phyloP scores from a whole-genome alignment of 37 sponge, comb jelly and placozoan genomes.

The Dysidea cf. avara region DNA sequence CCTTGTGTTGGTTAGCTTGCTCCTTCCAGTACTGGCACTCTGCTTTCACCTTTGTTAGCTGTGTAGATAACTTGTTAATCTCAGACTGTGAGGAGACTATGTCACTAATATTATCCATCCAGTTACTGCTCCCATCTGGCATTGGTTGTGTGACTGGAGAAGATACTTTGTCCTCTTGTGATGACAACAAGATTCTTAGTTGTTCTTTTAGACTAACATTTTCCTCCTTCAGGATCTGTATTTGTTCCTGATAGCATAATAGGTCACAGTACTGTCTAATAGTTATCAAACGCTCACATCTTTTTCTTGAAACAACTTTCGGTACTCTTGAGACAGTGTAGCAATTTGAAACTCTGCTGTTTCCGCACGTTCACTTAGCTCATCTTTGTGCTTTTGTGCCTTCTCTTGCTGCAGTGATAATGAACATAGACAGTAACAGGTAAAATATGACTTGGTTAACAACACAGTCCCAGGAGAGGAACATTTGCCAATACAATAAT shows the following conservation, averaged over 20 bases:
- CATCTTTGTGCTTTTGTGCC: constrained; percentile 53
- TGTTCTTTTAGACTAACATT: constrained; percentile 54
- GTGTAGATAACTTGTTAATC: constrained; percentile 53
- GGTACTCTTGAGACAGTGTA: constrained; percentile 77
- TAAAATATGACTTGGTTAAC: too few relatives aligned
- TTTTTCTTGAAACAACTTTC: constrained; percentile 62
- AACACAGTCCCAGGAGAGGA: too few relatives aligned
- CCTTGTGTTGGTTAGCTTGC: constrained; percentile 18
- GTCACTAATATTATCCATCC: constrained; percentile 37
- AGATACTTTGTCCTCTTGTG: not conserved
- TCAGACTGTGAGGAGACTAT: constrained; percentile 49
- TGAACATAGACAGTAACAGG: too few relatives aligned
- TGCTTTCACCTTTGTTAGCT: constrained; percentile 45
- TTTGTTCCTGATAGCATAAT: constrained; percentile 22
- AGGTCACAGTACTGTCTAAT: not conserved
- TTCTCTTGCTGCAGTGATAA: constrained; percentile 52
- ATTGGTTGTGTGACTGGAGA: not conserved
- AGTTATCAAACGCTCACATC: constrained; percentile 38
- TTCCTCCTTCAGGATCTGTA: constrained; percentile 38
- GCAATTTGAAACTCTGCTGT: constrained; percentile 84
- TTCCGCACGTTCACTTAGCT: constrained; percentile 69
- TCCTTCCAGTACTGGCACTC: constrained; percentile 70
- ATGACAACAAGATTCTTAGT: not conserved
- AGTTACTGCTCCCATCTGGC: constrained; percentile 13
- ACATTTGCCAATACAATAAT: too few relatives aligned